A percentile compares a stretch with the other conserved stretches of the same genome.
Conservation (phyloP, 2,797 vertebrate genomes). For the Esox masquinongy region DNA sequence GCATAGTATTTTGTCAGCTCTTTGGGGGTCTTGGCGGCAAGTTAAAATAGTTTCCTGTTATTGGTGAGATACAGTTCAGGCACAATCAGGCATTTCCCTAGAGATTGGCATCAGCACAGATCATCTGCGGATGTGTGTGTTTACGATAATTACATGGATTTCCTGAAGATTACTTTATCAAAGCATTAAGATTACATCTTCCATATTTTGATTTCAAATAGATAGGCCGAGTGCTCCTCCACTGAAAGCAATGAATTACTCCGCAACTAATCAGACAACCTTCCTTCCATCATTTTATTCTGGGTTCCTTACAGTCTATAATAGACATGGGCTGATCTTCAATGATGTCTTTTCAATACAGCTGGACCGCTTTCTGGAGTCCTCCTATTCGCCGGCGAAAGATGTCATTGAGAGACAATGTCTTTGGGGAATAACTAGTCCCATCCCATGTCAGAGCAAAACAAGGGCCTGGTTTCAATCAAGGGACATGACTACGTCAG, state of each 20-base stretch:
- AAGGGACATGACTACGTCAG: constrained; percentile 26
- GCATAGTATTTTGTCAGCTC: constrained; percentile 32
- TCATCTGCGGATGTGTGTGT: neutral
- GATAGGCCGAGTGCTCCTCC: neutral
- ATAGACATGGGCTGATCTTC: neutral
- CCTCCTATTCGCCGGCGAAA: neutral
- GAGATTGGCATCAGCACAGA: constrained; percentile 15
- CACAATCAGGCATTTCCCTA: constrained; percentile 31
- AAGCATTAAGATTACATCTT: neutral
- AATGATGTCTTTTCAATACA: neutral
- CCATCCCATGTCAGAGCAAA: neutral
- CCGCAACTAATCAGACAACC: neutral
- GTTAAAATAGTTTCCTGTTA: constrained; percentile 47
- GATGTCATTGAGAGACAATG: neutral
- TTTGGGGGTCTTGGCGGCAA: constrained; percentile 24
- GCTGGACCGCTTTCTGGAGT: neutral
- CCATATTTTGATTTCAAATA: neutral
- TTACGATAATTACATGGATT: neutral
- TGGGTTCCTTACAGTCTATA: neutral
- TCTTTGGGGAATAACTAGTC: neutral
- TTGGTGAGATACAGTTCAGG: constrained; percentile 19
- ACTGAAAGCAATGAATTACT: neutral
- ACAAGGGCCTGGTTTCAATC: constrained; percentile 40
- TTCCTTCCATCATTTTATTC: neutral
- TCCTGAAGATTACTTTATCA: neutral